phyloP scores from a whole-genome alignment of 2,888 invertebrate genomes.

The Drosophila koepferae region DNA sequence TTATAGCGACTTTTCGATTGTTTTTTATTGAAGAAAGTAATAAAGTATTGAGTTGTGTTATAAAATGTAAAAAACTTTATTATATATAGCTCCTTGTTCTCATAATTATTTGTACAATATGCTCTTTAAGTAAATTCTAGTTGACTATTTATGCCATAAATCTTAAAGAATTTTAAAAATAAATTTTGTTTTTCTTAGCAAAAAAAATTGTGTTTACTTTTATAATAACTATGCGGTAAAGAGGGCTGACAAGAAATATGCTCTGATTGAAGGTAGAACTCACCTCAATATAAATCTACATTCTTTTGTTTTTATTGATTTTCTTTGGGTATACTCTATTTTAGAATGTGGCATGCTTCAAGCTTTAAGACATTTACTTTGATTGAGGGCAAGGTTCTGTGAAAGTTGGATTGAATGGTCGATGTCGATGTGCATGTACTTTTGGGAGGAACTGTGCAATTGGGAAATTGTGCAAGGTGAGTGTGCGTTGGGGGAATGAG shows the following conservation, averaged over 20 bases:
- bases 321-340: neutral
- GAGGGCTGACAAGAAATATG: constrained; percentile 43
- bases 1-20: constrained; percentile 42
- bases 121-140: constrained; percentile 72
- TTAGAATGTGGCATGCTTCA: neutral
- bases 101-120: constrained; percentile 76
- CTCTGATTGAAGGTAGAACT: constrained; percentile 20
- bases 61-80: constrained; percentile 45
- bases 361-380: neutral
- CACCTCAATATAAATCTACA: constrained; percentile 14
- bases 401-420: neutral
- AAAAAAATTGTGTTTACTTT: constrained; percentile 3
- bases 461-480: neutral
- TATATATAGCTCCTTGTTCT: constrained; percentile 62
- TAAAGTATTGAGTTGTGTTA: constrained; percentile 70
- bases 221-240: constrained; percentile 62
- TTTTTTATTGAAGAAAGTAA: constrained; percentile 20
- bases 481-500: neutral
- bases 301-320: neutral
- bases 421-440: neutral
- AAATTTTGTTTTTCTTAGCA: constrained; percentile 60
- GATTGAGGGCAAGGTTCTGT: neutral
- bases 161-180: constrained; percentile 51
- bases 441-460: neutral
- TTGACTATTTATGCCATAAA: constrained; percentile 71